Evolutionary conservation across 2,888 invertebrate species (phyloP).

Genomic region (Drosophila paramelanica): DNA sequence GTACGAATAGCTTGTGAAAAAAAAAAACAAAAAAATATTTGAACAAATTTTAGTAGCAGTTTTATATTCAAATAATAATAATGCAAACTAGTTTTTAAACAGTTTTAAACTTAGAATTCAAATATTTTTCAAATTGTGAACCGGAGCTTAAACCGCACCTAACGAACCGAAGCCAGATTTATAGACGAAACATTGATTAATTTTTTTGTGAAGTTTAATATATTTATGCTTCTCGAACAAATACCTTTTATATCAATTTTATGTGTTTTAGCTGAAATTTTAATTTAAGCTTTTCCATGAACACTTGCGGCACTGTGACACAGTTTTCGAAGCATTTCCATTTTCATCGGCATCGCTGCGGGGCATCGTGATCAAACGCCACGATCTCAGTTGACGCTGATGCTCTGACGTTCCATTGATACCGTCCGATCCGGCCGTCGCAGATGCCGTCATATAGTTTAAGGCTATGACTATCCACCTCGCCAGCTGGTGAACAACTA

Average conservation of each 20-base stretch:
- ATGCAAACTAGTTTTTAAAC: not conserved
- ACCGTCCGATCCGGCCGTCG: slow-evolving; percentile 20
- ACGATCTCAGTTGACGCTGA: slow-evolving; percentile 61
- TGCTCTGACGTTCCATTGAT: slow-evolving; percentile 53
- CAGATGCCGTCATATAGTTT: not conserved
- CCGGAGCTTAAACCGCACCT: no score
- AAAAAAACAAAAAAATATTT: not conserved
- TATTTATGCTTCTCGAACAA: no score
- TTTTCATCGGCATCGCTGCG: slow-evolving; percentile 55
- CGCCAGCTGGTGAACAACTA: not conserved
- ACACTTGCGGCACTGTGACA: slow-evolving; percentile 52
- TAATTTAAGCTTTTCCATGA: slow-evolving; percentile 11
- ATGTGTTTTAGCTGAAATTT: slow-evolving; percentile 1
- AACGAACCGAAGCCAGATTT: no score
- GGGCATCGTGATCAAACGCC: slow-evolving; percentile 72
- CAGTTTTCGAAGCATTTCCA: slow-evolving; percentile 59
- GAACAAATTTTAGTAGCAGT: no score
- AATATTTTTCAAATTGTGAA: not conserved
- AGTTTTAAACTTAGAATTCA: no score
- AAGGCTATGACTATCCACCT: not conserved
- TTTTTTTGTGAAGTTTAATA: no score
- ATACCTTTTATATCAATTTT: not conserved
- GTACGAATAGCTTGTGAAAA: slow-evolving; percentile 17
- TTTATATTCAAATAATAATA: not conserved
- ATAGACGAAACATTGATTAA: no score